Conservation (phyloP, 1,140 invertebrate species). For the Stegodyphus mimosarum region DNA sequence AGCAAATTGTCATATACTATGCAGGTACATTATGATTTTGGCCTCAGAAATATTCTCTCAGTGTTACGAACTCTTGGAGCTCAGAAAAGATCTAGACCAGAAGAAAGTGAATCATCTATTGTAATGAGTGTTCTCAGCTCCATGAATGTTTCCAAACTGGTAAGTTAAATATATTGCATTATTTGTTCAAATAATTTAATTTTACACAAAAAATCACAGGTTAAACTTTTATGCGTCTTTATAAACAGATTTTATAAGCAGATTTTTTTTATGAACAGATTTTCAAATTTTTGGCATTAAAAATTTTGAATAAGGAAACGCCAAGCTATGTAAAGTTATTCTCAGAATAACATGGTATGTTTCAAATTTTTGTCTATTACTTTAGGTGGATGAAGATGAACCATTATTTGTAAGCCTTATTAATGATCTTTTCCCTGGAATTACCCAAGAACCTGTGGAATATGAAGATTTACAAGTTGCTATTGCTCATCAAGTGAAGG, state of each 20-base stretch:
- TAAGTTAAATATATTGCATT: constrained; percentile 75
- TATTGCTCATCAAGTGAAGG: constrained; percentile 82
- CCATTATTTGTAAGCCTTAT: constrained; percentile 95
- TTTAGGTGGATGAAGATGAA: constrained; percentile 89
- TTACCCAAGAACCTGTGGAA: constrained; percentile 88
- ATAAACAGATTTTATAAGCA: too few species aligned
- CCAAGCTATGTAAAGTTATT: neutral
- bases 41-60: constrained; percentile 93
- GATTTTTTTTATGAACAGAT: too few species aligned
- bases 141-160: constrained; percentile 98
- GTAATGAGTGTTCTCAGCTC: constrained; percentile 95
- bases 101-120: constrained; percentile 91
- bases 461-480: constrained; percentile 88
- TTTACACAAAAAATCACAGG: too few species aligned
- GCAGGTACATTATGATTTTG: constrained; percentile 96
- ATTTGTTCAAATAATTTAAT: too few species aligned
- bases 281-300: too few species aligned
- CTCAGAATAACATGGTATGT: neutral
- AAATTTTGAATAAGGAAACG: neutral
- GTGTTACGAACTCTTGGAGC: constrained; percentile 93
- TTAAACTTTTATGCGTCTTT: too few species aligned
- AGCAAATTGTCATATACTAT: neutral
- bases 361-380: neutral
- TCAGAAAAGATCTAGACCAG: constrained; percentile 80
- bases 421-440: constrained; percentile 94